Evolutionary conservation across 2,113 vertebrate genomes (phyloP).

Genomic region (Henicopernis longicauda): DNA sequence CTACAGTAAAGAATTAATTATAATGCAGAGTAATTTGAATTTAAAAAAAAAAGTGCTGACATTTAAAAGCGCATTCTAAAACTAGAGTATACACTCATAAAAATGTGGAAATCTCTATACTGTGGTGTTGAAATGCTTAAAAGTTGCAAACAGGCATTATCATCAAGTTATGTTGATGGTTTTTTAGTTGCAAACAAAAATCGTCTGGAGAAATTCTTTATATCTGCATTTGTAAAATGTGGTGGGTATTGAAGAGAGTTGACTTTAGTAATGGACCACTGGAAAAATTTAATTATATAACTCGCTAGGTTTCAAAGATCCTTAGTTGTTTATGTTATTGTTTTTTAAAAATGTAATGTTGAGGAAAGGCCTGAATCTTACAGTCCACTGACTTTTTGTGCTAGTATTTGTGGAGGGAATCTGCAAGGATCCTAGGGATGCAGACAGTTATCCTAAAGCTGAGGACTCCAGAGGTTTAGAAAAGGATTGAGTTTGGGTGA

Average conservation of each 20-base stretch:
- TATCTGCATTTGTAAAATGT: not conserved
- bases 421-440: not conserved
- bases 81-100: not conserved
- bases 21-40: constrained; percentile 39
- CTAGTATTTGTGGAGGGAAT: not conserved
- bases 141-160: not conserved
- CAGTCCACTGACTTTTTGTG: not conserved
- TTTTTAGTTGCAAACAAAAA: not conserved
- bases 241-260: not conserved
- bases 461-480: not conserved
- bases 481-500: not conserved
- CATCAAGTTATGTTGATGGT: not conserved
- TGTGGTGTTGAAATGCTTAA: not conserved
- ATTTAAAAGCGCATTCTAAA: constrained; percentile 27
- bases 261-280: not conserved
- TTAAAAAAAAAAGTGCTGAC: not conserved
- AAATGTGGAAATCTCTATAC: not conserved
- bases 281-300: not conserved
- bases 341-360: not conserved
- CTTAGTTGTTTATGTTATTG: not conserved
- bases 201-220: not conserved
- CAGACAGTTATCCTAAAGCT: not conserved
- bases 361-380: not conserved
- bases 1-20: constrained; percentile 44
- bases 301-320: not conserved